A percentile compares a stretch with the other conserved stretches of the same genome.
Conservation (phyloP, 2,797 vertebrate genomes). For the Taenioides sp. region DNA sequence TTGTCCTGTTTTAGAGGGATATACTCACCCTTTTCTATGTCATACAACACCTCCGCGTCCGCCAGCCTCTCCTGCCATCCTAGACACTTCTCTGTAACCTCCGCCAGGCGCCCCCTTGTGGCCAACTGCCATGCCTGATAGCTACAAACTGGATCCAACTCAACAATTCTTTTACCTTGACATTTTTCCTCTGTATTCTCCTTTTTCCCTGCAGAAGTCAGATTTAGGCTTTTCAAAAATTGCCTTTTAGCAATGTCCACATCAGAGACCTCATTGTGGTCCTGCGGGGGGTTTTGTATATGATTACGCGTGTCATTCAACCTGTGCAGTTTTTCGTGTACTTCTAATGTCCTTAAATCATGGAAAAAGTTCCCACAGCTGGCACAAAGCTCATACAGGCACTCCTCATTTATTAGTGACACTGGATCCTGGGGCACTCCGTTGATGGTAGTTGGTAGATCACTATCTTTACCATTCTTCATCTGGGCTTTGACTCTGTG, state of each 20-base stretch:
- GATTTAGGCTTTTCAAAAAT: constrained; percentile 86
- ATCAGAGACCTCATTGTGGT: constrained; percentile 48
- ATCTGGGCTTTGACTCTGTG: constrained; percentile 87
- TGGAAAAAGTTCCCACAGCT: constrained; percentile 95
- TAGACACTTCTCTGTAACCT: constrained; percentile 86
- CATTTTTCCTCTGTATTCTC: constrained; percentile 56
- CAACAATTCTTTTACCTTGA: constrained; percentile 81
- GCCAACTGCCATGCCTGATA: constrained; percentile 97
- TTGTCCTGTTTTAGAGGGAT: constrained; percentile 87
- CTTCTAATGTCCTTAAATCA: constrained; percentile 85
- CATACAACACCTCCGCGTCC: constrained; percentile 85
- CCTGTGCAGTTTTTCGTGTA: constrained; percentile 87
- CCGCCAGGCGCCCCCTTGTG: constrained; percentile 90
- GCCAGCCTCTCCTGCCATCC: constrained; percentile 90
- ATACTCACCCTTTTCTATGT: constrained; percentile 89
- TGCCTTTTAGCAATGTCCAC: constrained; percentile 69
- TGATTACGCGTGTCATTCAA: constrained; percentile 36
- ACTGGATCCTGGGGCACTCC: constrained; percentile 87
- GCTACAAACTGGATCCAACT: constrained; percentile 94
- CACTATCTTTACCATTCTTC: constrained; percentile 68
- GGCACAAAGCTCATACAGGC: constrained; percentile 92
- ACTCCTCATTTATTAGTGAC: constrained; percentile 84
- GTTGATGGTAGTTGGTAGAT: constrained; percentile 87
- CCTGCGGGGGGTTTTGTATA: constrained; percentile 34
- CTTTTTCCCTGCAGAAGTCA: constrained; percentile 69